phyloP scores from a whole-genome alignment of 2,888 invertebrate species.

The Hylaea fasciaria region DNA sequence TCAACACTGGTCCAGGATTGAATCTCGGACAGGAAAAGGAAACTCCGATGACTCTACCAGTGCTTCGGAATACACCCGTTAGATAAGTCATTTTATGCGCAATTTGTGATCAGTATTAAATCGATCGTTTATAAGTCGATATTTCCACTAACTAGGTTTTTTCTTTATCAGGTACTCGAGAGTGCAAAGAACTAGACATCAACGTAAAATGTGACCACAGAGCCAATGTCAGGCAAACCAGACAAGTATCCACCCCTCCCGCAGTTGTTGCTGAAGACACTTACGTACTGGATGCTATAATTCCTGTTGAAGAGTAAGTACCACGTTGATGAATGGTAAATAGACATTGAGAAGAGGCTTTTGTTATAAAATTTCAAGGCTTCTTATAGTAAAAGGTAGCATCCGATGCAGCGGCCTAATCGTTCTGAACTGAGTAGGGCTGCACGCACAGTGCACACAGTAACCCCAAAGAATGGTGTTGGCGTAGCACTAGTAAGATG shows the following conservation, averaged over 20 bases:
- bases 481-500: constrained; percentile 46
- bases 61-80: no score
- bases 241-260: constrained; percentile 84
- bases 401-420: not conserved
- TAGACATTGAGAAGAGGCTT: constrained; percentile 1
- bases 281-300: constrained; percentile 92
- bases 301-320: constrained; percentile 94
- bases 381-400: constrained; percentile 3
- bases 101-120: no score
- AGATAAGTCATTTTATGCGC: no score
- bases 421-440: not conserved
- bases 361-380: constrained; percentile 18
- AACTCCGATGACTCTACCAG: no score
- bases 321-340: not conserved
- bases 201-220: constrained; percentile 96
- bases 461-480: constrained; percentile 46
- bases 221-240: constrained; percentile 85
- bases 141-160: not conserved
- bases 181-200: constrained; percentile 95
- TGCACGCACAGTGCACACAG: not conserved
- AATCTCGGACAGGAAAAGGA: no score
- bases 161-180: constrained; percentile 86
- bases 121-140: no score
- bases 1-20: no score
- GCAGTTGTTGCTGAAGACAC: constrained; percentile 90